Base-by-base conservation (phyloP, 1,140 invertebrate genomes). In the Calliopsis andreniformis region DNA sequence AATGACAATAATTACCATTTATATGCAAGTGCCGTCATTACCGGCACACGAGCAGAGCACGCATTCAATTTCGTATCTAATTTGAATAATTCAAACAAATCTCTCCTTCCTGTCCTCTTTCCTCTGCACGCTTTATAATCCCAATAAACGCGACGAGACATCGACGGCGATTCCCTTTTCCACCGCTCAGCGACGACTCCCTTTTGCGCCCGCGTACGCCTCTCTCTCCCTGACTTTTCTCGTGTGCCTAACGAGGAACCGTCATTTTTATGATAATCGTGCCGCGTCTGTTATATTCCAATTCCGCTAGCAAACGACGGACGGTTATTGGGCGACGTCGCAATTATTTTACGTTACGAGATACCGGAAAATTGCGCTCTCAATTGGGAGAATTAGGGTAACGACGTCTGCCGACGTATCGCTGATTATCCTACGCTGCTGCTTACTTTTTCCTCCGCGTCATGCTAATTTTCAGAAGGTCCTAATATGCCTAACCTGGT, bases 1-100 rank as follows among this genome's bases (percentile, higher is more conserved):
- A 92, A 92, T 92, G 90, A 92, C 91, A 91, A 92, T 92, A 92
- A 92, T 92, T 92, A 92, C 91, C 90, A 92, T 92, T 92, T 92
- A 92, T 92, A 92, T 91, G 89, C 91, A 91, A 91, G 91, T 92
- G 90, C 89, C 88, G 90, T 92, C 90, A 92, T 92, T 92, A 92
- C 90, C 91, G 91, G 91, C 90, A 92, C 90, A 92, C 90, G 90
- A 92, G 88, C 90, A 90, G 88, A 91, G 89, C 89, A 91, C 91
- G 90, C 91, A 92, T 92, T 92, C 90, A 92, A 92, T 92, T 92
- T 92, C 87, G 89, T 90, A 92, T 91, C 91, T 91, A 92, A 92
- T 92, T 92, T 92, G 89, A 92, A 92, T 92, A 92, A 92, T 91
- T 92, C 89, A 92, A 92, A 92, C 90, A 92, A 92, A 92, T 92